These are phyloP conservation scores for Pantala flavescens DNA, from an alignment of 1,140 invertebrate genomes.

Conservation along the genomic window DNA sequence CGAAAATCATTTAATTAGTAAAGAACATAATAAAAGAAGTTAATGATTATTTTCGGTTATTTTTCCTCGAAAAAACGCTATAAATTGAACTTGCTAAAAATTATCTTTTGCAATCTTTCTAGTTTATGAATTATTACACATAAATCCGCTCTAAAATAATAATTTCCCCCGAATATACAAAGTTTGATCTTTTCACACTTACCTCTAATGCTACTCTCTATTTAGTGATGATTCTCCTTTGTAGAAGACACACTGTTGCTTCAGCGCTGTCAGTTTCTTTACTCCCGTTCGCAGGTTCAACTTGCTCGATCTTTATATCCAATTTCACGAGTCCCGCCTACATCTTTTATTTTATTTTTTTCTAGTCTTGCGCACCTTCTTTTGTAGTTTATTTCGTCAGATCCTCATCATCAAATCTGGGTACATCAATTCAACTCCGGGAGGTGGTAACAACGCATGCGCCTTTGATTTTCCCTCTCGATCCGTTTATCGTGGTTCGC, in stretches of 20 bases:
- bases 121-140: too few species aligned
- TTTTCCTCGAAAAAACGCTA: too few species aligned
- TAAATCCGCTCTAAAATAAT: too few species aligned
- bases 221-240: background rate
- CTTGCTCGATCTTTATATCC: background rate
- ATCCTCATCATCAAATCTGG: background rate
- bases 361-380: background rate
- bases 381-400: background rate
- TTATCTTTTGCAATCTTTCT: too few species aligned
- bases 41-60: too few species aligned
- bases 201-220: too few species aligned
- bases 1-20: too few species aligned
- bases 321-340: background rate
- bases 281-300: background rate
- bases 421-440: background rate
- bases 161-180: too few species aligned
- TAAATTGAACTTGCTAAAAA: too few species aligned
- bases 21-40: too few species aligned
- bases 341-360: background rate
- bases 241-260: background rate
- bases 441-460: background rate
- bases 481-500: background rate
- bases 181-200: too few species aligned
- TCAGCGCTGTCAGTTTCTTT: background rate
- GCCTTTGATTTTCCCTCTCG: slow-evolving; percentile 1